phyloP scores from a whole-genome alignment of 1,140 invertebrate species.

The Adelges cooleyi region DNA sequence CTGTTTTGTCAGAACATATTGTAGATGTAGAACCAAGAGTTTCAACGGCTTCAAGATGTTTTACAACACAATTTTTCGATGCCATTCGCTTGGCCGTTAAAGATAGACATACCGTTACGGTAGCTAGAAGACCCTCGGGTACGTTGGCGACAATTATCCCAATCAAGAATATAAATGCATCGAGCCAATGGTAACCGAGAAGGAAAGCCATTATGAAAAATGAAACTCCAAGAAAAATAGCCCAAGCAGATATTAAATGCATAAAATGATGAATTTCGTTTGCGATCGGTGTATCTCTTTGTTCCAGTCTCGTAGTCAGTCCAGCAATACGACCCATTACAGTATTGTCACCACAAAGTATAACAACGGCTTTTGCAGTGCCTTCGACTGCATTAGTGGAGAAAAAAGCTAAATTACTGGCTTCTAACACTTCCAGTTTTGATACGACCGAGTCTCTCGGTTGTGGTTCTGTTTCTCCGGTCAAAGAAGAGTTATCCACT shows the following conservation, averaged over 20 bases:
- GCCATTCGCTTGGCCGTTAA: constrained; percentile 66
- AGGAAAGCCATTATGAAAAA: constrained; percentile 62
- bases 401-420: constrained; percentile 65
- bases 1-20: constrained; percentile 73
- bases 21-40: constrained; percentile 65
- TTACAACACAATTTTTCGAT: constrained; percentile 63
- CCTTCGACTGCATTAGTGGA: constrained; percentile 70
- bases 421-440: constrained; percentile 50
- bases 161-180: constrained; percentile 69
- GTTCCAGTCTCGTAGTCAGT: constrained; percentile 57
- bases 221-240: constrained; percentile 59
- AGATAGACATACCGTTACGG: constrained; percentile 64
- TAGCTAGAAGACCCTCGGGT: constrained; percentile 68
- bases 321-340: constrained; percentile 77
- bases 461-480: constrained; percentile 65
- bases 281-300: constrained; percentile 63
- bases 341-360: constrained; percentile 66
- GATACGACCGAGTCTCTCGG: constrained; percentile 38
- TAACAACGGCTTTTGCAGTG: constrained; percentile 59
- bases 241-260: constrained; percentile 60
- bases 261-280: constrained; percentile 69
- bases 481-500: constrained; percentile 51
- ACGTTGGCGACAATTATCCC: constrained; percentile 76
- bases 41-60: constrained; percentile 67
- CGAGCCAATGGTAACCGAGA: constrained; percentile 58